Percentiles rank a stretch among this genome's conserved stretches.
These are phyloP conservation scores for Suricata suricatta DNA, from an alignment of 2,113 vertebrate genomes.

Conservation along the genomic window DNA sequence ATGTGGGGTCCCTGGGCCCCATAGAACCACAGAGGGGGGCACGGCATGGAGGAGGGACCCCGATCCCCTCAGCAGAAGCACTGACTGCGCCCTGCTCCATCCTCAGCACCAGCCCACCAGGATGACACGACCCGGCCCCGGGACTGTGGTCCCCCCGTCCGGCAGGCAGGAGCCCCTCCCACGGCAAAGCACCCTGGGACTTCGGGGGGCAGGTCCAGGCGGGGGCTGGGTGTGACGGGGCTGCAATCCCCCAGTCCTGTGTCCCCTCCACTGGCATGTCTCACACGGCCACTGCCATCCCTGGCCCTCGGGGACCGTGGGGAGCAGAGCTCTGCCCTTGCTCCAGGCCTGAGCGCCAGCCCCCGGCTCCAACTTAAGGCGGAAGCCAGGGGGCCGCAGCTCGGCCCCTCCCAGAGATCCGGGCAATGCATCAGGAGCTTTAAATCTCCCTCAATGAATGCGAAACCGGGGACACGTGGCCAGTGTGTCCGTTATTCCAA, in stretches of 20 bases:
- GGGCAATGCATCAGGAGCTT: not conserved
- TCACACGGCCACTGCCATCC: not conserved
- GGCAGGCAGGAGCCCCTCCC: not conserved
- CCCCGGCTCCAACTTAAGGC: not conserved
- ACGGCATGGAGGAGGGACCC: not conserved
- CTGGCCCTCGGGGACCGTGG: not conserved
- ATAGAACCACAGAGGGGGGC: not conserved
- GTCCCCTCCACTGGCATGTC: fast-evolving
- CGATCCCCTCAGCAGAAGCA: not conserved
- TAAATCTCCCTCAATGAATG: fast-evolving
- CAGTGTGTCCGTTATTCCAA: fast-evolving
- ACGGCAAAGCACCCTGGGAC: not conserved
- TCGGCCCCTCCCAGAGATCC: not conserved
- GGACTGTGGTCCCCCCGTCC: not conserved
- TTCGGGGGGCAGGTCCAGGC: not conserved
- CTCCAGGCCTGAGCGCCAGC: not conserved
- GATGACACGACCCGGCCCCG: fast-evolving
- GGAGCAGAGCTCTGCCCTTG: not conserved
- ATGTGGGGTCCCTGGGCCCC: not conserved
- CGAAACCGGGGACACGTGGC: not conserved
- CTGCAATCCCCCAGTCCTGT: fast-evolving
- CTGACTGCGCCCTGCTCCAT: not conserved
- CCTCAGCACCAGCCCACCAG: not conserved
- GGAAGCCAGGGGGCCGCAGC: not conserved
- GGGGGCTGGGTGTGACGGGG: not conserved